These are phyloP conservation scores for Drosophila seclusa DNA, from an alignment of 2,888 invertebrate genomes.

Conservation along the genomic window DNA sequence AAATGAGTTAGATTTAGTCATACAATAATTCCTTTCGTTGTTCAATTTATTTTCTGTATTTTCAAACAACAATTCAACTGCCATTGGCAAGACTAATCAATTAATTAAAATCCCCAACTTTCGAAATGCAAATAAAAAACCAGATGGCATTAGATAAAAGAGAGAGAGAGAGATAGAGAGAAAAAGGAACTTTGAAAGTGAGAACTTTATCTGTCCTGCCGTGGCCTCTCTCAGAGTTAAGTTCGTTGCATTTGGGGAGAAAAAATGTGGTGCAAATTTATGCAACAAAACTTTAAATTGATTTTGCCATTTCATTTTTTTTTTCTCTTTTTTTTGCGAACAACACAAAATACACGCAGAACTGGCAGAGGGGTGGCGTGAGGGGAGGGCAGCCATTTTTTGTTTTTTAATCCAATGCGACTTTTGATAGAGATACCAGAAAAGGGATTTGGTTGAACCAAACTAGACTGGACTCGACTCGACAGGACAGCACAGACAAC, in stretches of 20 bases:
- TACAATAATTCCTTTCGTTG: neutral
- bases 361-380: neutral
- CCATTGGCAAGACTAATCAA: conserved; percentile 59
- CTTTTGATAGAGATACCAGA: conserved; percentile 61
- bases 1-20: conserved; percentile 3
- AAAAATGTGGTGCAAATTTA: conserved; percentile 71
- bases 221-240: conserved; percentile 17
- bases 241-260: conserved; percentile 34
- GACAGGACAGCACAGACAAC: conserved; percentile 31
- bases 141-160: conserved; percentile 1
- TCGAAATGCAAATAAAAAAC: neutral
- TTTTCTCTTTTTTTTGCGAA: conserved; percentile 30
- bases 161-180: neutral
- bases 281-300: conserved; percentile 76
- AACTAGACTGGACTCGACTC: conserved; percentile 14
- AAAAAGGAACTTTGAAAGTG: conserved; percentile 32
- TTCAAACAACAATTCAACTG: conserved; percentile 45
- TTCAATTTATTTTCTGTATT: conserved; percentile 11
- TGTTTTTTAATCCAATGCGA: conserved; percentile 74
- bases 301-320: conserved; percentile 54
- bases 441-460: conserved; percentile 48
- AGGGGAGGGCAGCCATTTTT: conserved; percentile 29
- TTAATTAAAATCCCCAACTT: conserved; percentile 54
- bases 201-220: conserved; percentile 46
- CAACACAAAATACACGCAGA: neutral